Evolutionary conservation across 53 echinoderm and acorn worm genomes (phyloP), one percentile per base, ranked within the genome.

Genomic region (Holothuria leucospilota): DNA sequence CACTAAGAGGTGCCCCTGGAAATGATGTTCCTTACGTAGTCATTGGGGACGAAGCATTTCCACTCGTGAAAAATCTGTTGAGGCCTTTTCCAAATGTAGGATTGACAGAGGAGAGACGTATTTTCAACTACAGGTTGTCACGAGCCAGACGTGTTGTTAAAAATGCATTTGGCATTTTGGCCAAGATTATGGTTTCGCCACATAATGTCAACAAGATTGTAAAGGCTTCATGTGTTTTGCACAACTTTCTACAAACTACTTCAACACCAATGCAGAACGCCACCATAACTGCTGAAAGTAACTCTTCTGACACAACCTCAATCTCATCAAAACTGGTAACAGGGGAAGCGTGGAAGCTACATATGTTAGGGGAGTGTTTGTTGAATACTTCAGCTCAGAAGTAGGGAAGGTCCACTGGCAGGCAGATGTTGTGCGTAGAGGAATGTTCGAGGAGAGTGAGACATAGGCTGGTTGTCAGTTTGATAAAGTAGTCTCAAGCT

Each of bases 221-320:
- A 21, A 90, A 90, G 63, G 86, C 90, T 51, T 62, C 90, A 24
- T 70, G 86, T 59, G 72, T 86, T 11, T 59, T 90, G 46, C 90
- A 90, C 56, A 90, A 90, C 71, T 86, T 77, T 65, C 41, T 90
- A 38, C 62, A 62, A n/a, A 62, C 20, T n/a, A 62, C 62, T 20
- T 62, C 62, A 62, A 62, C 62, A n/a, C 62, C 62, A 62, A 62
- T n/a, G 62, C 62, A 62, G 62, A 62, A 62, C n/a, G 4, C 62
- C 62, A 62, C 2, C n/a, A n/a, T 62, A n/a, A 62, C 62, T 20
- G 62, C 62, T 4, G 62, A 62, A n/a, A 62, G 62, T 4, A 62
- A 18, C 62, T 18, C n/a, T 62, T 62, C 62, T 62, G 62, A n/a
- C n/a, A 62, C n/a, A n/a, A n/a, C 1, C 20, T 2, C 1, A 62